phyloP scores from a whole-genome alignment of 2,113 vertebrate species.

The Panthera uncia region DNA sequence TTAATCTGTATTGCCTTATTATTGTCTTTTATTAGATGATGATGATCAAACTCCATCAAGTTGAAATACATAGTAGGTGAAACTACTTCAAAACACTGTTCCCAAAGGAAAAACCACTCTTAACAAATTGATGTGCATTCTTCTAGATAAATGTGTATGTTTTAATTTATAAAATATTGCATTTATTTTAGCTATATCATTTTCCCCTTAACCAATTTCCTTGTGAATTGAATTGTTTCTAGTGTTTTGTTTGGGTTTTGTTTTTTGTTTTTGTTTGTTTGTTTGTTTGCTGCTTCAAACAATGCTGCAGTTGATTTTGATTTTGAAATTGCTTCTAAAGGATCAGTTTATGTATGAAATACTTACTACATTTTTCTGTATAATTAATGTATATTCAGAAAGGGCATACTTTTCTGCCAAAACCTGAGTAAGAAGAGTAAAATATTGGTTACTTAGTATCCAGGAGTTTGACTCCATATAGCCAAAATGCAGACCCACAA shows the following conservation, averaged over 20 bases:
- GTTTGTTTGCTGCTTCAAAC: background rate
- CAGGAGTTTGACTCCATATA: background rate
- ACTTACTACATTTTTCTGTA: background rate
- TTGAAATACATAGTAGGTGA: background rate
- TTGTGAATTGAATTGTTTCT: background rate
- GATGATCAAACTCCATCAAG: background rate
- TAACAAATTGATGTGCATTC: background rate
- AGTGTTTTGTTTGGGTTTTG: no score
- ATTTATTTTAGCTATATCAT: background rate
- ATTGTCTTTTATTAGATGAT: background rate
- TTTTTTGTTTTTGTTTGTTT: background rate
- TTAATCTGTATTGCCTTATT: background rate
- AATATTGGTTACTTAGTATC: background rate
- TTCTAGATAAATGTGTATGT: background rate
- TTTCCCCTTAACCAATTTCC: background rate
- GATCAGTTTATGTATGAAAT: background rate
- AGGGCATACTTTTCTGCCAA: background rate
- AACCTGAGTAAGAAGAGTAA: background rate
- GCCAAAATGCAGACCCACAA: background rate
- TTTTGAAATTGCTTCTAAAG: background rate
- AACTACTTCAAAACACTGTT: conserved; percentile 20
- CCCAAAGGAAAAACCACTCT: background rate
- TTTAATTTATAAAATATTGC: conserved; percentile 9
- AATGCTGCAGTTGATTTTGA: background rate
- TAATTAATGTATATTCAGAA: background rate